Base-by-base conservation (phyloP, 2,113 vertebrate genomes). In the Tetrax tetrax region DNA sequence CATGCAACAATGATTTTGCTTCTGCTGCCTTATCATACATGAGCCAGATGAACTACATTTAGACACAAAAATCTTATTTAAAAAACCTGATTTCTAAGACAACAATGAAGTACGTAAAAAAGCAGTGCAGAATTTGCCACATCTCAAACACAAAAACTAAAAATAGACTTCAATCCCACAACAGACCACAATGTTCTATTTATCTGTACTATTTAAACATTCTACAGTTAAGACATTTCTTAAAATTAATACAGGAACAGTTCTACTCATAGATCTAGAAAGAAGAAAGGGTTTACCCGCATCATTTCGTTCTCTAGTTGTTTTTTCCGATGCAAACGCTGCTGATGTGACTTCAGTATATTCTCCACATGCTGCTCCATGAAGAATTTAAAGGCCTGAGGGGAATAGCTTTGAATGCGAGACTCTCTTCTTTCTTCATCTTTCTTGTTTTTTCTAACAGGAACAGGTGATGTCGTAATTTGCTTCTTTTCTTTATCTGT, bases 321-420 rank as follows among this genome's bases (percentile, higher is more conserved):
- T 85, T 99, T 99, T 95, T 99, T 99, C 93, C 99, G 98, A 61
- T 99, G 98, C n/a, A 99, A 98, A 80, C 99, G 98, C 91, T 99
- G 98, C 92, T 99, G 99, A 83, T 99, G 99, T 87, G 99, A 99
- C 97, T 99, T 99, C 8, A 99, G 98, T 89, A 99, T 98, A 85
- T 99, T 99, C 97, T 99, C 99, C 91, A 99, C 99, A 0, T 99
- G 99, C 63, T 99, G 99, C 89, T 99, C 99, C 99, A 99, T 99
- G 77, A 99, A 99, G 97, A 99, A 99, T 96, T 99, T 99, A 96
- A 99, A 99, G n/a, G 99, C 99, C 95, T 99, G 99, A 18, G 99
- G 99, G 24, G 99, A 99, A 38, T 99, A 99, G 82, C 99, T 98
- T 7, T 99, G 98, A 69, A 99, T 98, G 24, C 99, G 98, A 74